A percentile compares a stretch with the other conserved stretches of the same genome.
Evolutionary conservation across 2,113 vertebrate genomes (phyloP).

Genomic region (Tachysurus vachellii): DNA sequence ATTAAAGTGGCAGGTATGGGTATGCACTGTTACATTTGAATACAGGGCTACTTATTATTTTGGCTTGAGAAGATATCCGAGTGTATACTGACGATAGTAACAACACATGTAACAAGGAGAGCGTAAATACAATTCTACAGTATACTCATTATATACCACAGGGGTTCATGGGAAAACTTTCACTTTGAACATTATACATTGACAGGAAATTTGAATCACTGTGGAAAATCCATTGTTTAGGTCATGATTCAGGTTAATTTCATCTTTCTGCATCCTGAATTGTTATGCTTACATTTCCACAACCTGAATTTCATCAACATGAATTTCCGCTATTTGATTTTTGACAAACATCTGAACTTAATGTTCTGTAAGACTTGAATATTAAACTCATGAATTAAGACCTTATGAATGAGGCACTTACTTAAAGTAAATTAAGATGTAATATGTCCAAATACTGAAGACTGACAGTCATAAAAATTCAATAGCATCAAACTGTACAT

Average conservation of each 20-base stretch:
- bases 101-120: not conserved
- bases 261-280: not conserved
- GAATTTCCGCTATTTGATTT: not conserved
- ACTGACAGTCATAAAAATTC: not conserved
- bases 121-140: not conserved
- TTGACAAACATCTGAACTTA: not conserved
- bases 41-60: too few species aligned
- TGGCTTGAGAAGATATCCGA: not conserved
- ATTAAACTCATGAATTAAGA: not conserved
- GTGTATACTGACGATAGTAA: not conserved
- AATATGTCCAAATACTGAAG: not conserved
- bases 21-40: not conserved
- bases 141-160: not conserved
- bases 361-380: not conserved
- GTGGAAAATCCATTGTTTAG: not conserved
- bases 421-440: not conserved
- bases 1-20: not conserved
- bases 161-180: too few species aligned
- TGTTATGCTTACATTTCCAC: not conserved
- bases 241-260: not conserved
- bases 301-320: not conserved
- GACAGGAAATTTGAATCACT: not conserved
- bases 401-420: not conserved
- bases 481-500: slow-evolving; percentile 2
- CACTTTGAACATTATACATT: too few species aligned